Conservation (phyloP, 30 jellyfish, hydroid and myxozoan genomes). For the Catostylus mosaicus region DNA sequence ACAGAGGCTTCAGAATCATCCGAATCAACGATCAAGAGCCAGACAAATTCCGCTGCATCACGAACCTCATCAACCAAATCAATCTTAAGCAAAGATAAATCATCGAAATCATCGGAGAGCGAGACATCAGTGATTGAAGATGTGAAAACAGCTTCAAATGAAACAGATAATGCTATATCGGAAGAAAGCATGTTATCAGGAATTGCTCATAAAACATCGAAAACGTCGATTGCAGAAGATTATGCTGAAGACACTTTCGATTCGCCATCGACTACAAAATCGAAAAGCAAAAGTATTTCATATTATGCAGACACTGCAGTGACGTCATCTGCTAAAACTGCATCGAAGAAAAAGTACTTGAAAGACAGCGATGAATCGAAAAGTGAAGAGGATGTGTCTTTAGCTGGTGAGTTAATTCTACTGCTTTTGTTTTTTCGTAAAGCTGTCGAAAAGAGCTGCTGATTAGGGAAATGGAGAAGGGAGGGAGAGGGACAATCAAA, state of each 20-base stretch:
- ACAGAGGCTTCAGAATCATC: conserved; percentile 61
- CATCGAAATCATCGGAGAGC: conserved; percentile 62
- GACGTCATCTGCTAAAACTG: conserved; percentile 10
- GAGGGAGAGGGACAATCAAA: no score
- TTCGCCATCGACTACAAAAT: conserved; percentile 44
- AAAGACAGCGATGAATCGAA: conserved; percentile 72
- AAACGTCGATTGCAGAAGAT: conserved; percentile 37
- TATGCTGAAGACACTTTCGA: conserved; percentile 71
- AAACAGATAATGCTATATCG: conserved; percentile 36
- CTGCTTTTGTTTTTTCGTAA: not conserved
- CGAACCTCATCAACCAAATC: conserved; percentile 48
- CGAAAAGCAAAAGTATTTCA: conserved; percentile 37
- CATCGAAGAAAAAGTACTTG: conserved; percentile 17
- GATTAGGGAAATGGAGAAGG: not conserved
- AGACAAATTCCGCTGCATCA: conserved; percentile 19
- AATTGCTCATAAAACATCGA: conserved; percentile 23
- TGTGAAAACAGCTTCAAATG: conserved; percentile 44
- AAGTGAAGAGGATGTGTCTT: conserved; percentile 66
- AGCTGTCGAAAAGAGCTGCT: not conserved
- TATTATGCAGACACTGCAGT: not conserved
- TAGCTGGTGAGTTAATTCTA: conserved; percentile 47
- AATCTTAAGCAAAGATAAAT: conserved; percentile 34
- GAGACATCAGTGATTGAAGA: conserved; percentile 72
- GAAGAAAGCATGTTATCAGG: conserved; percentile 59
- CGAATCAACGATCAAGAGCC: conserved; percentile 47